phyloP scores from a whole-genome alignment of 2,888 invertebrate species.

The Ariolimax columbianus region DNA sequence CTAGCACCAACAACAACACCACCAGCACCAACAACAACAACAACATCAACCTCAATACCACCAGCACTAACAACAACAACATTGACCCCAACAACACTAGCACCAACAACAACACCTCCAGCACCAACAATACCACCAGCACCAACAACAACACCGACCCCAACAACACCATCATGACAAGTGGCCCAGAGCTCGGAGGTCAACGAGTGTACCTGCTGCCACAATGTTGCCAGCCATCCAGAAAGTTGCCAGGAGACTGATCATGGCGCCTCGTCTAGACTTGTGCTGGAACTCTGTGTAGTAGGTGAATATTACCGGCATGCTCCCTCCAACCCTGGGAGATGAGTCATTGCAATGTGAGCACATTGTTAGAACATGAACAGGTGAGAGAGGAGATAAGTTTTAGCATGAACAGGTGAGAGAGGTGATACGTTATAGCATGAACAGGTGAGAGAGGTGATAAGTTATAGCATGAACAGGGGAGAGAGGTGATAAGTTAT shows the following conservation, averaged over 20 bases:
- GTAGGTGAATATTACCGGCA: conserved; percentile 96
- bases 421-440: neutral
- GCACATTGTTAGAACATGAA: neutral
- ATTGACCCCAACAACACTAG: no score
- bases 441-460: no score
- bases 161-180: no score
- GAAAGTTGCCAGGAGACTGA: conserved; percentile 95
- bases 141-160: no score
- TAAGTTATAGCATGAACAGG: no score
- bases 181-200: no score
- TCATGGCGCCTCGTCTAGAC: conserved; percentile 92
- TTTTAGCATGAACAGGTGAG: neutral
- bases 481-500: neutral
- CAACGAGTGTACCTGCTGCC: conserved; percentile 85
- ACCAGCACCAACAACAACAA: no score
- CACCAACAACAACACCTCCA: no score
- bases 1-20: no score
- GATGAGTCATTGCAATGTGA: neutral
- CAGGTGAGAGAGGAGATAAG: neutral
- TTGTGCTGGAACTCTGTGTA: conserved; percentile 96
- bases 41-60: no score
- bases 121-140: no score
- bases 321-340: conserved; percentile 88
- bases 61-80: no score
- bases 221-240: conserved; percentile 96